Conservation (phyloP, 2,797 vertebrate species). For the Distichodus sexfasciatus region DNA sequence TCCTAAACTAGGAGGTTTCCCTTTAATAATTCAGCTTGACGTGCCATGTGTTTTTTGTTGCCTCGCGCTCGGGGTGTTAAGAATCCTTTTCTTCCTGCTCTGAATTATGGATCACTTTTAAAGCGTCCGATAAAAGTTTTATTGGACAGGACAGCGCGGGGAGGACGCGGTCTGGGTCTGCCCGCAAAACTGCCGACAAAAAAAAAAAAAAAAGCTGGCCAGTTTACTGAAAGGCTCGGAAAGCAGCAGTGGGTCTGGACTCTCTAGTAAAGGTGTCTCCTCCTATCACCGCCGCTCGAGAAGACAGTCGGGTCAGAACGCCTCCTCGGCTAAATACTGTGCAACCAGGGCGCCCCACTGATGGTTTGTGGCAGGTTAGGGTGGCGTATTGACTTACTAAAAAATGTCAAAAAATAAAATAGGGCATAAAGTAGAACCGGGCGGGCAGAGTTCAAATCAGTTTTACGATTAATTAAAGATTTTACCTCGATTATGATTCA, state of each 20-base stretch:
- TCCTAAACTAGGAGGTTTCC: not conserved
- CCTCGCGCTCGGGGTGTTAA: slow-evolving; percentile 58
- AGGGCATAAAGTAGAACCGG: too few relatives aligned
- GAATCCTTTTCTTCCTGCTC: slow-evolving; percentile 68
- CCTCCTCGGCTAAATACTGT: slow-evolving; percentile 62
- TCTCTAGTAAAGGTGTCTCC: slow-evolving; percentile 76
- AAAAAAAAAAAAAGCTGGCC: slow-evolving; percentile 75
- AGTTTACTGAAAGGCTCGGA: slow-evolving; percentile 77
- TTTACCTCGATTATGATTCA: too few relatives aligned
- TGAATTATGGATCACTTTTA: slow-evolving; percentile 77
- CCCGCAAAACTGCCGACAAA: slow-evolving; percentile 69
- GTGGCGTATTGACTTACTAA: slow-evolving; percentile 39
- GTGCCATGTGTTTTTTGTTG: slow-evolving; percentile 65
- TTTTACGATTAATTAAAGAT: too few relatives aligned
- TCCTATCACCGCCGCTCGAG: slow-evolving; percentile 65
- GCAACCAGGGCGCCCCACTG: slow-evolving; percentile 59
- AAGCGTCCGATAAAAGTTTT: slow-evolving; percentile 79
- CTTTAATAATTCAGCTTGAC: slow-evolving; percentile 40
- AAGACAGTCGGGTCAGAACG: slow-evolving; percentile 67
- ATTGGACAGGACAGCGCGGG: slow-evolving; percentile 67
- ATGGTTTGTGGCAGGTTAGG: slow-evolving; percentile 65
- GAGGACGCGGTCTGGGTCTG: slow-evolving; percentile 62
- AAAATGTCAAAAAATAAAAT: too few relatives aligned
- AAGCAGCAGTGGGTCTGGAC: slow-evolving; percentile 67
- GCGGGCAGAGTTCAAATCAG: too few relatives aligned